phyloP scores from a whole-genome alignment of 2,113 vertebrate genomes.

The Manacus vitellinus region DNA sequence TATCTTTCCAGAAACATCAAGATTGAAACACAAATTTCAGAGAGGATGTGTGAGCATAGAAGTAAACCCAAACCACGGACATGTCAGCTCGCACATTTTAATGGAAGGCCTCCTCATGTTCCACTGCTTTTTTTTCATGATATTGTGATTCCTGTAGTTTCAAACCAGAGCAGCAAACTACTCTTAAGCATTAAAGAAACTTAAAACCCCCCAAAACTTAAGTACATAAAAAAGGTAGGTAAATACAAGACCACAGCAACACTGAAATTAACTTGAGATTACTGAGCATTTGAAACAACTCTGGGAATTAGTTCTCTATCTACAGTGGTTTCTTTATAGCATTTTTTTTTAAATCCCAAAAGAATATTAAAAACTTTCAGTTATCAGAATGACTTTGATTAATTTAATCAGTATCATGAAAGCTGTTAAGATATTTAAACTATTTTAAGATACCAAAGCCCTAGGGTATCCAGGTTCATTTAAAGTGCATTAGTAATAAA shows the following conservation, averaged over 20 bases:
- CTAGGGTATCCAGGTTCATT: constrained; percentile 19
- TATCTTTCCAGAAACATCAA: background rate
- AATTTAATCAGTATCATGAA: constrained; percentile 14
- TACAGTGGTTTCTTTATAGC: background rate
- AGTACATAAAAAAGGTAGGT: background rate
- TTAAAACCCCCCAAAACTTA: fast-evolving
- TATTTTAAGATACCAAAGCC: background rate
- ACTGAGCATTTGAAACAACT: background rate
- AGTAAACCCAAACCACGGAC: background rate
- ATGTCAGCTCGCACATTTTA: background rate
- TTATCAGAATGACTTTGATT: background rate
- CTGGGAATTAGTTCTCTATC: background rate
- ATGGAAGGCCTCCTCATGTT: background rate
- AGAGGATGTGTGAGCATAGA: background rate
- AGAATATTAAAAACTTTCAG: background rate
- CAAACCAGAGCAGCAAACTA: background rate
- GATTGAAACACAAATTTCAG: background rate
- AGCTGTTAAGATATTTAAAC: background rate
- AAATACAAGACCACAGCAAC: background rate
- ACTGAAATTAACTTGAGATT: background rate
- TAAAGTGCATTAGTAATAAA: constrained; percentile 28
- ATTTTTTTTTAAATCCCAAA: fast-evolving
- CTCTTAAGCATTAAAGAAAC: background rate
- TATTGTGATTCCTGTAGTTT: background rate
- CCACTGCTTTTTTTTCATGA: fast-evolving